Percentiles rank a stretch among this genome's conserved stretches.
These are phyloP conservation scores for Hemistola chrysoprasaria DNA, from an alignment of 2,888 invertebrate species.

Conservation along the genomic window DNA sequence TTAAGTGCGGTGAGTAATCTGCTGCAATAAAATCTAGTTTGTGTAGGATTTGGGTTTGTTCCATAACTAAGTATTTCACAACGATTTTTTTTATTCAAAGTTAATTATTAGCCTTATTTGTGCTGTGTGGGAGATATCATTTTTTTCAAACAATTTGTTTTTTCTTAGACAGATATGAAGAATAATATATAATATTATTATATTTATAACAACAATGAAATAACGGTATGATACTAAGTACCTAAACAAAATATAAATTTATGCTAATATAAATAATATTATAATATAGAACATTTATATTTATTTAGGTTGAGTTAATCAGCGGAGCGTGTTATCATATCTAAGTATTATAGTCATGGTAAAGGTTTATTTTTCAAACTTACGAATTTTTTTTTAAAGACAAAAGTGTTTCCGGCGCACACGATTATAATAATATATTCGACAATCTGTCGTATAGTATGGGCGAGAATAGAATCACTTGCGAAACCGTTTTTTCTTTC, in stretches of 20 bases:
- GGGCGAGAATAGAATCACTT: conserved; percentile 7
- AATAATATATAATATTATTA: too few relatives aligned
- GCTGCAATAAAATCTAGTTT: conserved; percentile 27
- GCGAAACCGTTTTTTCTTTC: conserved; percentile 4
- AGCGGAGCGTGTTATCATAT: too few relatives aligned
- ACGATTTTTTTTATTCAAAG: neutral
- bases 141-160: too few relatives aligned
- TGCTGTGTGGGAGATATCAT: too few relatives aligned
- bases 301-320: too few relatives aligned
- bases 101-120: conserved; percentile 28
- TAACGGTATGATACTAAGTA: too few relatives aligned
- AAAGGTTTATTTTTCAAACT: conserved; percentile 50
- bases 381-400: conserved; percentile 50
- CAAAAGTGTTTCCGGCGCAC: conserved; percentile 8
- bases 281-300: too few relatives aligned
- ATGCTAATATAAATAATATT: too few relatives aligned
- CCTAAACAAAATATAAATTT: too few relatives aligned
- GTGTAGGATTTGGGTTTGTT: conserved; percentile 19
- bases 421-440: conserved; percentile 9
- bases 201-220: too few relatives aligned
- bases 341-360: too few relatives aligned
- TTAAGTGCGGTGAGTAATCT: conserved; percentile 29
- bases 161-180: too few relatives aligned
- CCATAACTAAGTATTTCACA: neutral
- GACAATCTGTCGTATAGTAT: conserved; percentile 10